Evolutionary conservation across 2,888 invertebrate species (phyloP).

Genomic region (Galerucella calmariensis): DNA sequence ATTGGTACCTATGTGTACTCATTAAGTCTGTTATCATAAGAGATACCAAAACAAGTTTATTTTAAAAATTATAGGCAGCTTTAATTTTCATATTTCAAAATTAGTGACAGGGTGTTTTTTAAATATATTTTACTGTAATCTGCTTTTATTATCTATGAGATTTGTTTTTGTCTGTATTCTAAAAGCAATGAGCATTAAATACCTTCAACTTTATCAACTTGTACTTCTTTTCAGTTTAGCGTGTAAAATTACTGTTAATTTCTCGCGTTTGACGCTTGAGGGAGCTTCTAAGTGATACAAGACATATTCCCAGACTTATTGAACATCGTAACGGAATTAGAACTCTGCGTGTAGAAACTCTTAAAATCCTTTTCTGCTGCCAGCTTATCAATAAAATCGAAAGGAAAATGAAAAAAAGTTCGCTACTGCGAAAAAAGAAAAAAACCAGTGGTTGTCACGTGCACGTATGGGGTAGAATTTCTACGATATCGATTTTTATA

Average conservation of each 20-base stretch:
- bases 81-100: too few relatives aligned
- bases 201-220: background rate
- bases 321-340: conserved; percentile 8
- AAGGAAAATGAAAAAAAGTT: conserved; percentile 15
- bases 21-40: too few relatives aligned
- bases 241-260: background rate
- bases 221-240: background rate
- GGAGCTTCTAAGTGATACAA: conserved; percentile 3
- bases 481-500: conserved; percentile 15
- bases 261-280: conserved; percentile 1
- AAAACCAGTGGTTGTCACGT: conserved; percentile 14
- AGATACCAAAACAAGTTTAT: too few relatives aligned
- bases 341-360: conserved; percentile 19
- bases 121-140: too few relatives aligned
- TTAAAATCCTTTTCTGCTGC: conserved; percentile 17
- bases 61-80: too few relatives aligned
- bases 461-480: conserved; percentile 15
- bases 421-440: background rate
- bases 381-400: conserved; percentile 18
- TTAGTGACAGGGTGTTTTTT: too few relatives aligned
- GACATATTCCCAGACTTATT: conserved; percentile 12
- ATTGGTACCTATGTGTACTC: too few relatives aligned
- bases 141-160: too few relatives aligned
- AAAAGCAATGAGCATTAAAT: too few relatives aligned
- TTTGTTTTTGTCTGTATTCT: too few relatives aligned